Evolutionary conservation across 2,113 vertebrate species (phyloP), one percentile per base, ranked within the genome.

Genomic region (Tor tambroides): DNA sequence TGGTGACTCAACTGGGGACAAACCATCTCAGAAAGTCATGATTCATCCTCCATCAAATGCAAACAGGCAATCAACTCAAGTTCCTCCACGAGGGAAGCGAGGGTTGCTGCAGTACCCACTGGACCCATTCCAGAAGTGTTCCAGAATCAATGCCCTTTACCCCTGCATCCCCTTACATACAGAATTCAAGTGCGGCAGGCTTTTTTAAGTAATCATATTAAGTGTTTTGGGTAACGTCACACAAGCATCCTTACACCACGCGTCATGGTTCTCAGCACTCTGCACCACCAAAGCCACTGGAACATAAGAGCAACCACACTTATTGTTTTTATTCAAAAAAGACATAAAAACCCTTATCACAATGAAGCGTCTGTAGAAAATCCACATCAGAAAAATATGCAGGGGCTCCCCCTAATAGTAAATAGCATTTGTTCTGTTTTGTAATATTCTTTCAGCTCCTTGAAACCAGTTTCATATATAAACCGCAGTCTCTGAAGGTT

Each of bases 401-500:
- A 85, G 71, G 74, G 85, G 90, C 90, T 88, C 90, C 90, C 93
- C 92, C 92, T 94, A 90, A 91, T 92, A 90, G 92, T 92, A 94
- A 94, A 94, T 93, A 94, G 72, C 83, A 32, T 84, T 69, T 83
- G 56, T 93, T 90, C 83, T 80, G 83, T 84, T 86, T 82, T 61
- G 26, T 93, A 84, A 92, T 92, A 92, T 91, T 89, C 76, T 43
- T 90, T 91, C 51, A 88, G 91, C 61, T 77, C 89, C 89, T 87
- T 91, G 91, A 84, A 89, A 87, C 90, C 87, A 54, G 51, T 92
- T 90, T 92, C 87, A 95, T 94, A 96, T 95, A 95, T 93, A 97
- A 98, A 97, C 96, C 95, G 93, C 93, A 92, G 95, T 96, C 95
- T 96, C 90, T 96, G 93, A 95, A 96, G 96, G 95, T 96, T 96